Evolutionary conservation across 37 sponge, comb jelly and placozoan species (phyloP).

Genomic region (Hormiphora californensis): DNA sequence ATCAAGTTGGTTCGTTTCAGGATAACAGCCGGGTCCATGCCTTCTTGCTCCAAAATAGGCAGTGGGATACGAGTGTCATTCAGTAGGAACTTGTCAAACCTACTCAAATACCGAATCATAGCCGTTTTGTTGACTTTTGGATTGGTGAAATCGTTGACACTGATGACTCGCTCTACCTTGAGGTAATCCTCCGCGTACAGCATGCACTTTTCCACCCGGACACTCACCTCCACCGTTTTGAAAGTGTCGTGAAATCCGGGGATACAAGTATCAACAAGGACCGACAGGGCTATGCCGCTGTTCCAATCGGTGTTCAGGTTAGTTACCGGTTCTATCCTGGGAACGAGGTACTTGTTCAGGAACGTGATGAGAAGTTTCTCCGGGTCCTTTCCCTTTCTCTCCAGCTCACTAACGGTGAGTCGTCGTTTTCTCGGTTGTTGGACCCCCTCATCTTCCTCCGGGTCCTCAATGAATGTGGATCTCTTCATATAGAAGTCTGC

Average conservation of each 20-base stretch:
- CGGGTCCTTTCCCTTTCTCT: not conserved
- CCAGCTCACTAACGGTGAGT: not conserved
- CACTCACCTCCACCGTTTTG: not conserved
- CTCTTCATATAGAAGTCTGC: not conserved
- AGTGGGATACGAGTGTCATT: not conserved
- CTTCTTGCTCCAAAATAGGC: not conserved
- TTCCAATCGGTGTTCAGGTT: not conserved
- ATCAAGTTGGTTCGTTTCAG: not conserved
- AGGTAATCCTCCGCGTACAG: not conserved
- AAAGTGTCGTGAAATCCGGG: not conserved
- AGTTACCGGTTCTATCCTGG: not conserved
- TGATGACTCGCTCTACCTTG: not conserved
- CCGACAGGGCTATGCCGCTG: not conserved
- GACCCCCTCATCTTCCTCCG: not conserved
- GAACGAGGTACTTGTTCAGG: not conserved
- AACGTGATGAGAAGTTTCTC: not conserved
- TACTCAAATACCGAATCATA: not conserved
- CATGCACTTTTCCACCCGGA: constrained; percentile 7
- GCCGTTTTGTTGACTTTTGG: not conserved
- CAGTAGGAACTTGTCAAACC: not conserved
- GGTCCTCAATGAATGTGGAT: not conserved
- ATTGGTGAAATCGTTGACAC: not conserved
- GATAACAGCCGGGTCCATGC: not conserved
- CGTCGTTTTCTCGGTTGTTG: no score
- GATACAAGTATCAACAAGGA: not conserved